Conservation (phyloP, 2,888 invertebrate species). For the Ganaspis brasiliensis region DNA sequence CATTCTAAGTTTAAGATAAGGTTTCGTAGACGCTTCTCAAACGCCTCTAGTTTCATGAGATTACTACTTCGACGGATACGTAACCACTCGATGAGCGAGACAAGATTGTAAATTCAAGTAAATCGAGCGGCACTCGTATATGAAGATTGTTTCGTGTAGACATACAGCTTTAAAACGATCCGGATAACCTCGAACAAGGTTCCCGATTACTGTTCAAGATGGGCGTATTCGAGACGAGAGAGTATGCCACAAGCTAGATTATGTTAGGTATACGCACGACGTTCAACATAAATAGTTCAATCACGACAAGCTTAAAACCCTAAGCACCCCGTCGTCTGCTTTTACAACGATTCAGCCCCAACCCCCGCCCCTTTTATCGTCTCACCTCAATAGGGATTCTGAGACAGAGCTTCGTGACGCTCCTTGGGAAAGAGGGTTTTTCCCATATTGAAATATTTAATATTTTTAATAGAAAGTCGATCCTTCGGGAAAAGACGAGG, state of each 20-base stretch:
- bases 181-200: slow-evolving; percentile 36
- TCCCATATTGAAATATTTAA: slow-evolving; percentile 71
- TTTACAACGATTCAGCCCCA: slow-evolving; percentile 51
- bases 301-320: slow-evolving; percentile 71
- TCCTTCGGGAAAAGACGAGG: slow-evolving; percentile 48
- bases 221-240: slow-evolving; percentile 31
- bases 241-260: slow-evolving; percentile 54
- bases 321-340: slow-evolving; percentile 61
- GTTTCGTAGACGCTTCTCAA: slow-evolving; percentile 32
- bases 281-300: slow-evolving; percentile 73
- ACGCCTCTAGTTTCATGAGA: slow-evolving; percentile 41
- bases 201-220: slow-evolving; percentile 20
- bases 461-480: slow-evolving; percentile 73
- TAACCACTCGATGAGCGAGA: slow-evolving; percentile 41
- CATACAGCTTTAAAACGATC: slow-evolving; percentile 40
- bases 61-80: slow-evolving; percentile 10
- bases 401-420: slow-evolving; percentile 45
- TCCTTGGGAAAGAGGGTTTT: slow-evolving; percentile 46
- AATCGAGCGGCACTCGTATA: slow-evolving; percentile 33
- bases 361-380: slow-evolving; percentile 28
- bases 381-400: slow-evolving; percentile 29
- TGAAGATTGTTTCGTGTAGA: slow-evolving; percentile 37
- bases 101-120: slow-evolving; percentile 43
- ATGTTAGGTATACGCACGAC: slow-evolving; percentile 62
- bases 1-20: slow-evolving; percentile 38